Evolutionary conservation across 2,797 vertebrate species (phyloP).

Genomic region (Ibycter americanus): DNA sequence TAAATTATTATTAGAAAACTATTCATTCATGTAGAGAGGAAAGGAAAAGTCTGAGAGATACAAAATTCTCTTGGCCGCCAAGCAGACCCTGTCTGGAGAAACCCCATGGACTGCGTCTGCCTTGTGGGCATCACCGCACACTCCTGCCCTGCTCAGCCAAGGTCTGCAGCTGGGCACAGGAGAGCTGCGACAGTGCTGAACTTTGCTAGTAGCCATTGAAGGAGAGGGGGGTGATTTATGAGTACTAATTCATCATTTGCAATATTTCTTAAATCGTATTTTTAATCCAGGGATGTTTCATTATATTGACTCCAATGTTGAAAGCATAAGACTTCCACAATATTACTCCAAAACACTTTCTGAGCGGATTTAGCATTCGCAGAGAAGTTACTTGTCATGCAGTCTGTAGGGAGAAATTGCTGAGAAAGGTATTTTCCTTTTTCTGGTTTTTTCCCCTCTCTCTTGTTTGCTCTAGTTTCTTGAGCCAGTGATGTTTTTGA

Average conservation of each 20-base stretch:
- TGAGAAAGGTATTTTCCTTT: not conserved
- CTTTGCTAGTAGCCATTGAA: not conserved
- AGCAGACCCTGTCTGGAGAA: not conserved
- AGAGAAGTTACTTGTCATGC: constrained; percentile 49
- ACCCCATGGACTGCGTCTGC: rapidly evolving
- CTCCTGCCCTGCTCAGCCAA: not conserved
- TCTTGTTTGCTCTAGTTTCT: constrained; percentile 41
- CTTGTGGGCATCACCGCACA: not conserved
- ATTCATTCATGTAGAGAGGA: not conserved
- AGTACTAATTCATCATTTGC: not conserved
- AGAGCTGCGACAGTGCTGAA: not conserved
- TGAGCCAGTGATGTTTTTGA: constrained; percentile 34
- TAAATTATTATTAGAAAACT: not conserved
- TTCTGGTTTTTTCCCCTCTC: not conserved
- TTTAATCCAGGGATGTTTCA: not conserved
- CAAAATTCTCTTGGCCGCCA: not conserved
- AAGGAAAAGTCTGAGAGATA: not conserved
- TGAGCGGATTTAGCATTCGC: constrained; percentile 29
- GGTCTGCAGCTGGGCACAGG: not conserved
- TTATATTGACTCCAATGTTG: not conserved
- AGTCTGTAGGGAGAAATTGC: constrained; percentile 43
- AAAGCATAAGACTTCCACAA: not conserved
- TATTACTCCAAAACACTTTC: not conserved
- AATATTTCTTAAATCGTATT: not conserved
- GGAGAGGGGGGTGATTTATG: not conserved